These are phyloP conservation scores for Isurus oxyrinchus DNA, from an alignment of 2,113 vertebrate genomes.

Conservation along the genomic window DNA sequence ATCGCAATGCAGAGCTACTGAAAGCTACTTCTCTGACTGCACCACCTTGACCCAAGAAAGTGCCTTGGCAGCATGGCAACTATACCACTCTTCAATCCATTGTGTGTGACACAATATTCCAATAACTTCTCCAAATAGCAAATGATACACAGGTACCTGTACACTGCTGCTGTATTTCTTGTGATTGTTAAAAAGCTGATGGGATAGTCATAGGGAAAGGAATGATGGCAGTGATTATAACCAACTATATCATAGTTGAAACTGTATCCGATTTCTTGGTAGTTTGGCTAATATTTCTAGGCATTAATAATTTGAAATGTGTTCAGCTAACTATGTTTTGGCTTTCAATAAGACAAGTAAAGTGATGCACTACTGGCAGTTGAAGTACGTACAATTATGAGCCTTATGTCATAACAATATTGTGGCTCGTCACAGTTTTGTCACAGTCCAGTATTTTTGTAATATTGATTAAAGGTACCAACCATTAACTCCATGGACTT, in stretches of 20 bases:
- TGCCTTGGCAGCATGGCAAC: neutral
- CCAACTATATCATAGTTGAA: neutral
- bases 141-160: neutral
- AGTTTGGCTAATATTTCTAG: neutral
- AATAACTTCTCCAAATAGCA: no score
- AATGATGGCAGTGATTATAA: neutral
- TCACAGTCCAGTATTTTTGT: neutral
- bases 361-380: neutral
- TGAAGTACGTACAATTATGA: neutral
- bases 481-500: neutral
- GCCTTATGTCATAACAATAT: neutral
- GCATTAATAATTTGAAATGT: slow-evolving; percentile 12
- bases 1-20: neutral
- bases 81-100: neutral
- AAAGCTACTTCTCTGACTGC: neutral
- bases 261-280: neutral
- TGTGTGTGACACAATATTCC: neutral
- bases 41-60: neutral
- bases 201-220: neutral
- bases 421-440: neutral
- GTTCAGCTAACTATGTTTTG: neutral
- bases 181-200: neutral
- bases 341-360: neutral
- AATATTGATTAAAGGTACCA: neutral
- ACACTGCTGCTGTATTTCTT: neutral